Base-by-base conservation (phyloP, 1,140 invertebrate genomes). In the Chironomus tepperi region DNA sequence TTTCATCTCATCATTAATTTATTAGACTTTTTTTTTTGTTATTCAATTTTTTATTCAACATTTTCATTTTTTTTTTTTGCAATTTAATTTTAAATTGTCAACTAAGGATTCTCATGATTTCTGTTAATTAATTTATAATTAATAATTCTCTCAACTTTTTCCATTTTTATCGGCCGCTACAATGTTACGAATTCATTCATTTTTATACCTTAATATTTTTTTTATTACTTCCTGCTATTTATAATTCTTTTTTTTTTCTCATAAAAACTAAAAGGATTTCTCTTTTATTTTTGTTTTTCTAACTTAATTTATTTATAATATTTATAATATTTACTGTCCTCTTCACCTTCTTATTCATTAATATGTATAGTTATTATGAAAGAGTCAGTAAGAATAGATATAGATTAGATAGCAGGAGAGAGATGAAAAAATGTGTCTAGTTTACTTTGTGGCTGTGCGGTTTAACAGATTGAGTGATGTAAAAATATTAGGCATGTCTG, bases 1-100 rank as follows among this genome's bases (percentile, higher is more conserved):
- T 70, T 70, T 70, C 16, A 12, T 70, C 18, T 21, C 65, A 70
- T 70, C 19, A 70, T 70, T 57, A 15, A 70, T 70, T 70, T 18
- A 70, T 70, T 34, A 34, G 24, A 34, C 24, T 34, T 34, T 34
- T 34, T 34, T 57, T 57, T 57, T 47, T 47, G 12, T 57, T 70
- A 70, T 70, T 70, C 18, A 18, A 18, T 70, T 19, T 70, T 18
- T 18, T 21, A 9, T 18, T 18, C 16, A 70, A 18, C n/a, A 70
- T 70, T 70, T 70, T 70, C 7, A 18, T 70, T 19, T 67, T 16
- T 67, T 18, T 67, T 67, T 21, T 19, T 70, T 18, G n/a, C 24
- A 34, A 34, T 34, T 34, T 34, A 34, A 34, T 34, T 57, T 57
- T 12, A n/a, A 57, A 57, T 57, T 19, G 5, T 70, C 65, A 70